Evolutionary conservation across 2,113 vertebrate species (phyloP), one percentile per base, ranked within the genome.

Genomic region (Erpornis zantholeuca): DNA sequence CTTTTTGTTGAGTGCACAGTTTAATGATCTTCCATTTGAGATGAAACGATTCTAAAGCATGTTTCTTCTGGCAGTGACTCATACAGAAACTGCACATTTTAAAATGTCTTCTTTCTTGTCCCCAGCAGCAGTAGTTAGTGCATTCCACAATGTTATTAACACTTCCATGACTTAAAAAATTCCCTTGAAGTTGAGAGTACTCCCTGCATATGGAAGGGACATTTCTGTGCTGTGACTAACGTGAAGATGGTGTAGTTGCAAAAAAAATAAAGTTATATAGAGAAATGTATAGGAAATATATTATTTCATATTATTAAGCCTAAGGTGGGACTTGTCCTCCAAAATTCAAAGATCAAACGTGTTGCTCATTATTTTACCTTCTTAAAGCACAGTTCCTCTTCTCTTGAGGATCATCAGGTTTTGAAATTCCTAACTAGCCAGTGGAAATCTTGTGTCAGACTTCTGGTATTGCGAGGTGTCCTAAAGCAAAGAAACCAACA

Each of bases 291-390:
- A 94, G 86, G 84, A 94, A 85, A 91, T 91, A 66, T 69, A 91
- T 96, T 92, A 93, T 92, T 96, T 95, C 95, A 38, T 87, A 90
- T 88, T 94, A 93, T 95, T 96, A 93, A 95, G 82, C 52, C 50
- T 69, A 53, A 95, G 40, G 72, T 72, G 71, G 61, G 82, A 50
- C 69, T 85, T 88, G 61, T 63, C 73, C 86, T 92, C 60, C 52
- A n/a, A 73, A 72, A 89, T 63, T 42, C 31, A 65, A 15, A 12
- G 86, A 44, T 18, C 45, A 59, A 10, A 78, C 6, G 35, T 21
- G 17, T 80, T 91, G 76, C 68, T 91, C 21, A 49, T 72, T 19
- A 24, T 92, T 96, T 94, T 83, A 42, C 25, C 76, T 95, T 56
- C 40, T 82, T 50, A 72, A 94, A 95, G 77, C 56, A 69, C 66